These are phyloP conservation scores for Tapirus terrestris DNA, from an alignment of 2,113 vertebrate genomes.

Conservation along the genomic window DNA sequence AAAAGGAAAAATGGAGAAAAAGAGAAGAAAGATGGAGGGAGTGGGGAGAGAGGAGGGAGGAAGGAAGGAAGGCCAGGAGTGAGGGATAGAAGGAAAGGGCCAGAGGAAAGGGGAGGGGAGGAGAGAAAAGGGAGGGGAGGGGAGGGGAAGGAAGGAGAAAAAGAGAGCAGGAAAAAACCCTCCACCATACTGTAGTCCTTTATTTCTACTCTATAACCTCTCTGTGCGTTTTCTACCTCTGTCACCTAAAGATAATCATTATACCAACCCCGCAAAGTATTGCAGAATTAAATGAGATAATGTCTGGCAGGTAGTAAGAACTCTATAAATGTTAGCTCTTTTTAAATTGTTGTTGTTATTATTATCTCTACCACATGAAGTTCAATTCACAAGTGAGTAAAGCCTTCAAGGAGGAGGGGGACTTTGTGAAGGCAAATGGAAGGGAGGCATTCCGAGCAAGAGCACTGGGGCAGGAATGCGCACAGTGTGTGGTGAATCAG, in stretches of 20 bases:
- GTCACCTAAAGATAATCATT: not conserved
- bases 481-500: not conserved
- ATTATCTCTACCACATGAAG: not conserved
- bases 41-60: too few species aligned
- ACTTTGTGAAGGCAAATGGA: not conserved
- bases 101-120: not conserved
- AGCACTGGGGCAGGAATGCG: not conserved
- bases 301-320: not conserved
- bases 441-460: not conserved
- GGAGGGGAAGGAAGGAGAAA: fast-evolving
- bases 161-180: too few species aligned
- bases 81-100: too few species aligned
- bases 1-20: too few species aligned
- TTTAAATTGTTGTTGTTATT: not conserved
- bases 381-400: not conserved
- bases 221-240: not conserved
- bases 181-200: not conserved
- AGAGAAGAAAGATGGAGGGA: not conserved
- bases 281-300: not conserved
- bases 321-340: not conserved
- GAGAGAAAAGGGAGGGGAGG: not conserved
- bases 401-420: not conserved
- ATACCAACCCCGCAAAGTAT: not conserved
- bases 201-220: not conserved
- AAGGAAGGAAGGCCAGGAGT: not conserved